These are phyloP conservation scores for Gambusia yucatana DNA, from an alignment of 2,797 vertebrate species.

Conservation along the genomic window DNA sequence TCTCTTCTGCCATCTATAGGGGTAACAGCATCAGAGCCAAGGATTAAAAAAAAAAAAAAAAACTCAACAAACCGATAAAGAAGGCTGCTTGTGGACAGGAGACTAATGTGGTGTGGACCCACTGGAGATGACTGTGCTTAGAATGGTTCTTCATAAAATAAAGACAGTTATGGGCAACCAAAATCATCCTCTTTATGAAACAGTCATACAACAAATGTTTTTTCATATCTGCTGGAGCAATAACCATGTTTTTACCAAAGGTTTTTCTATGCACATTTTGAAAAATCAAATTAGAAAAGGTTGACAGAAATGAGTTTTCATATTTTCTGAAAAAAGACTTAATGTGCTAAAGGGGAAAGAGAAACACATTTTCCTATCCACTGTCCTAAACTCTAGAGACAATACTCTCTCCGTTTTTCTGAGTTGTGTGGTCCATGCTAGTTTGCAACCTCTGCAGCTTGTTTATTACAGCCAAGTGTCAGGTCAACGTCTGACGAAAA, in stretches of 20 bases:
- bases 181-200: background rate
- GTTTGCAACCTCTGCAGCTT: background rate
- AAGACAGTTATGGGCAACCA: background rate
- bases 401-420: background rate
- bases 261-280: too few relatives aligned
- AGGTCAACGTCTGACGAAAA: background rate
- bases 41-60: background rate
- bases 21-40: background rate
- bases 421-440: background rate
- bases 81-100: background rate
- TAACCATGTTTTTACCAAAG: background rate
- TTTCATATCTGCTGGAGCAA: background rate
- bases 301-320: background rate
- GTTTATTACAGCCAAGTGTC: background rate
- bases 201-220: background rate
- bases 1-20: background rate
- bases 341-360: too few relatives aligned
- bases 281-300: too few relatives aligned
- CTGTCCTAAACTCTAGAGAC: too few relatives aligned
- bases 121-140: background rate
- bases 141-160: background rate
- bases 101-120: background rate
- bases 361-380: too few relatives aligned
- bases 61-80: background rate
- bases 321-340: background rate